Conservation (phyloP, 1,140 invertebrate species). For the Pseudomyrmex gracilis region DNA sequence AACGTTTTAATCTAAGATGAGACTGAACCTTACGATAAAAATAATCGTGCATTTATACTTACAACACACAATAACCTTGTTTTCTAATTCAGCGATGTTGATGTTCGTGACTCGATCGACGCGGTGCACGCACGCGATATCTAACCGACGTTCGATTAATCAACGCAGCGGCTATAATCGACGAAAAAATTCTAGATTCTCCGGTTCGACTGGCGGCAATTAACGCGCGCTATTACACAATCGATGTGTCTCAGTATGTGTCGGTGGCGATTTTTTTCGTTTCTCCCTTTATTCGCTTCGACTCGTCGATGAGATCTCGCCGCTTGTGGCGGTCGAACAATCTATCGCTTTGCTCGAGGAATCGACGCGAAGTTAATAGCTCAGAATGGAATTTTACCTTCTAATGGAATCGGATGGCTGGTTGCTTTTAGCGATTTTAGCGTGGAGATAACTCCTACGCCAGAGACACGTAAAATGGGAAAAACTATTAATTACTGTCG, state of each 20-base stretch:
- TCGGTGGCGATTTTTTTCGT: slow-evolving; percentile 30
- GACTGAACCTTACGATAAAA: background rate
- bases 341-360: slow-evolving; percentile 5
- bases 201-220: slow-evolving; percentile 54
- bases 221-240: slow-evolving; percentile 59
- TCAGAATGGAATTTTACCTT: slow-evolving; percentile 45
- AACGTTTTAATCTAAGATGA: background rate
- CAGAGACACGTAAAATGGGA: slow-evolving; percentile 33
- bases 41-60: slow-evolving; percentile 10
- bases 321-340: background rate
- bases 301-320: slow-evolving; percentile 36
- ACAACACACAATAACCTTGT: slow-evolving; percentile 4
- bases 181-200: slow-evolving; percentile 51
- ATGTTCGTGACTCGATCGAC: slow-evolving; percentile 25
- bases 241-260: slow-evolving; percentile 11
- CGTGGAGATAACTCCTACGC: slow-evolving; percentile 33
- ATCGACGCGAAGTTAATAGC: slow-evolving; percentile 41
- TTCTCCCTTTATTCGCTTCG: background rate
- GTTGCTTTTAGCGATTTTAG: slow-evolving; percentile 37
- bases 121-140: background rate
- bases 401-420: slow-evolving; percentile 34
- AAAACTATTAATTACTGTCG: slow-evolving; percentile 57
- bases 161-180: slow-evolving; percentile 49
- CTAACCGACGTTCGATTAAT: slow-evolving; percentile 42
- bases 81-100: slow-evolving; percentile 24